phyloP scores from a whole-genome alignment of 1,140 invertebrate species.

The Lepidostoma basale region DNA sequence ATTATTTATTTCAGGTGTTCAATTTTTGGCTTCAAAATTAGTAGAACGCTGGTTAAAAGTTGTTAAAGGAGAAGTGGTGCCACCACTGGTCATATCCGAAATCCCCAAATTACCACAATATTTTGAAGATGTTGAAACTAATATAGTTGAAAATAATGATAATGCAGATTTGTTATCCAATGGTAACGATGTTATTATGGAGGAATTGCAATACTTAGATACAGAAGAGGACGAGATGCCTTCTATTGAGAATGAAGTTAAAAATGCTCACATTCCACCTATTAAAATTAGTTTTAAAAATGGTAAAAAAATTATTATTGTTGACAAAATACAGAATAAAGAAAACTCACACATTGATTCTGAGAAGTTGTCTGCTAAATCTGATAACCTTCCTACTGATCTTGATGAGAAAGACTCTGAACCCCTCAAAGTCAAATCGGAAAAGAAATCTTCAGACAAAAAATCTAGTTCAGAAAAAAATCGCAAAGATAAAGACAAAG shows the following conservation, averaged over 20 bases:
- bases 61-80: slow-evolving; percentile 71
- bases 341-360: slow-evolving; percentile 16
- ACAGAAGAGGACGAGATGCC: slow-evolving; percentile 27
- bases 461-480: slow-evolving; percentile 21
- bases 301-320: slow-evolving; percentile 73
- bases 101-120: slow-evolving; percentile 44
- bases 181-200: too few species aligned
- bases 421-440: slow-evolving; percentile 48
- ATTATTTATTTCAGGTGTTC: slow-evolving; percentile 66
- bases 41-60: slow-evolving; percentile 92
- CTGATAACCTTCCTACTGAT: slow-evolving; percentile 2
- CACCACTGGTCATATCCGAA: slow-evolving; percentile 51
- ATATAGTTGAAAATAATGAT: background rate
- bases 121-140: background rate
- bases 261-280: slow-evolving; percentile 50
- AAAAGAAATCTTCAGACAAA: slow-evolving; percentile 45
- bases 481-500: slow-evolving; percentile 50
- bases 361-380: slow-evolving; percentile 1
- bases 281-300: slow-evolving; percentile 75
- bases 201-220: slow-evolving; percentile 23
- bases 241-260: slow-evolving; percentile 30
- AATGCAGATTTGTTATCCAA: too few species aligned
- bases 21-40: slow-evolving; percentile 74
- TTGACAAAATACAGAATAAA: slow-evolving; percentile 54
- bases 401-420: slow-evolving; percentile 51